A percentile compares a stretch with the other conserved stretches of the same genome.
Conservation (phyloP, 2,888 invertebrate genomes). For the Drosophila paracracens region DNA sequence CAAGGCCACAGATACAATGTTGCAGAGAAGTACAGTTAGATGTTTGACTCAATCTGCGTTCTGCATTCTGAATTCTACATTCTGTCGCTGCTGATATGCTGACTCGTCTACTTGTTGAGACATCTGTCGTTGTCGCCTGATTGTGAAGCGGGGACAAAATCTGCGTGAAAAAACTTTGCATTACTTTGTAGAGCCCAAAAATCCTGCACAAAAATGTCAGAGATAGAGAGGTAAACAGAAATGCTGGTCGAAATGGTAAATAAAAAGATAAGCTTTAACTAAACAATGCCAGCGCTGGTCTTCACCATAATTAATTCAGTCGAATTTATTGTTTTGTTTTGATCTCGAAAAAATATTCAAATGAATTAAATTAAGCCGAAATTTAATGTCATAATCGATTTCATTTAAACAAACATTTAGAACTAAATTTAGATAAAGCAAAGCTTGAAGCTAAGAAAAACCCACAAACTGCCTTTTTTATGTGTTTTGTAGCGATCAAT, state of each 20-base stretch:
- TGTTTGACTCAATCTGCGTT: constrained; percentile 41
- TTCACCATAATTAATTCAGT: background rate
- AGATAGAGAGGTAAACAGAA: no score
- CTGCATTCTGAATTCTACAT: constrained; percentile 12
- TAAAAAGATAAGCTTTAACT: background rate
- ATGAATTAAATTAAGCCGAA: background rate
- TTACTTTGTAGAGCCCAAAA: background rate
- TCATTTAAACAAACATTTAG: background rate
- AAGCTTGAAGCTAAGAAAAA: background rate
- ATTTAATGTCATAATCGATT: background rate
- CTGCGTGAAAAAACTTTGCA: background rate
- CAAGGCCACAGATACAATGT: constrained; percentile 57
- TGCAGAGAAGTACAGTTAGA: constrained; percentile 57
- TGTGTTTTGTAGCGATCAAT: background rate
- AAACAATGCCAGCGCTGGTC: background rate
- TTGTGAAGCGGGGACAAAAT: constrained; percentile 35
- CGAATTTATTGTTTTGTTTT: background rate
- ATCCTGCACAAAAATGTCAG: background rate
- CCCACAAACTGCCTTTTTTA: background rate
- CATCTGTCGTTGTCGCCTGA: constrained; percentile 58
- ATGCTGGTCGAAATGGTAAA: background rate
- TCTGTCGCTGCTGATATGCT: constrained; percentile 10
- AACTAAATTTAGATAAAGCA: background rate
- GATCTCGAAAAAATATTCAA: background rate
- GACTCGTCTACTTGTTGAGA: constrained; percentile 45